Evolutionary conservation across 2,113 vertebrate genomes (phyloP).

Genomic region (Zapornia atra): DNA sequence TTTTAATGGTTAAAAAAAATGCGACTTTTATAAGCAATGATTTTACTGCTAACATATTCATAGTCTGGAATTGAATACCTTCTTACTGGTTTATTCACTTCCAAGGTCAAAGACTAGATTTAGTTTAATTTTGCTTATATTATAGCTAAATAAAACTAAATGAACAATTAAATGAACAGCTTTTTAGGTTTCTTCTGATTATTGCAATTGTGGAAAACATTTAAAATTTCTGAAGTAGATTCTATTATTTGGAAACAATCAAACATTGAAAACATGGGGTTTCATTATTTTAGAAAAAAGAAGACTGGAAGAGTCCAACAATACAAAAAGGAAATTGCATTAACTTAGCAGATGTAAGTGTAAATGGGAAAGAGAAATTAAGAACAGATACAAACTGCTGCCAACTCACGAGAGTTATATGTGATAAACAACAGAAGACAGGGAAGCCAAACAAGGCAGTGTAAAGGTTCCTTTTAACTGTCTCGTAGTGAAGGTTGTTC

Average conservation of each 20-base stretch:
- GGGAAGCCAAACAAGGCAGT: not conserved
- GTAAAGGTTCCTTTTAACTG: not conserved
- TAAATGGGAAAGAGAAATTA: not conserved
- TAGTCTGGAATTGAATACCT: not conserved
- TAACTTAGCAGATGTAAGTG: not conserved
- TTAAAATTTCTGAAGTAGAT: conserved; percentile 5
- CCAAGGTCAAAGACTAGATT: not conserved
- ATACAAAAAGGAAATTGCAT: not conserved
- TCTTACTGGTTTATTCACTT: not conserved
- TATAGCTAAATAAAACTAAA: conserved; percentile 17
- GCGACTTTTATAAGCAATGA: not conserved
- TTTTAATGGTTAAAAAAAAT: conserved; percentile 6
- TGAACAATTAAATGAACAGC: not conserved
- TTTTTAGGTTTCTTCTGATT: conserved; percentile 10
- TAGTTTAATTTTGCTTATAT: not conserved
- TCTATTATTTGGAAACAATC: not conserved
- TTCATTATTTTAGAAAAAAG: conserved; percentile 16
- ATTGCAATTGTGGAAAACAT: not conserved
- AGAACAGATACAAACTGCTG: not conserved
- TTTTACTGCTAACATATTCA: not conserved
- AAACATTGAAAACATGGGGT: not conserved
- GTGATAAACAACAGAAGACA: not conserved
- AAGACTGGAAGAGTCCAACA: not conserved
- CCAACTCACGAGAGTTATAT: not conserved
- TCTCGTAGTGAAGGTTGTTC: not conserved